Conservation (phyloP, 2,888 invertebrate species). For the Rhynchonema sp. region DNA sequence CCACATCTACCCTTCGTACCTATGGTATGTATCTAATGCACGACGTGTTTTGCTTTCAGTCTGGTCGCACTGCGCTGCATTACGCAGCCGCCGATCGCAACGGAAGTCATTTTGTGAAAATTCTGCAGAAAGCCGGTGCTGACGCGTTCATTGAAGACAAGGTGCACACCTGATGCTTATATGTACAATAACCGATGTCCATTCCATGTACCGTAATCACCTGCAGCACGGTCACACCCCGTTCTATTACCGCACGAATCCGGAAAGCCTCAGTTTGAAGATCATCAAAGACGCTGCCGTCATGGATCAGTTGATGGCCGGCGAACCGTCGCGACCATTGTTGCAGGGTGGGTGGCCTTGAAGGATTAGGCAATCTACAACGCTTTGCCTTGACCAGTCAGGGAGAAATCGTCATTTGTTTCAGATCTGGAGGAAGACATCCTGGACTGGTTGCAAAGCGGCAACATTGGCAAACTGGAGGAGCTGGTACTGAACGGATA, state of each 20-base stretch:
- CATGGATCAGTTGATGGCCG: constrained; percentile 24
- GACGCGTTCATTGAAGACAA: constrained; percentile 28
- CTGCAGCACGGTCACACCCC: constrained; percentile 58
- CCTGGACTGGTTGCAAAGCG: constrained; percentile 34
- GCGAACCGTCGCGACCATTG: constrained; percentile 22
- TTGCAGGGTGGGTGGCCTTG: constrained; percentile 16
- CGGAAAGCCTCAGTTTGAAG: constrained; percentile 45
- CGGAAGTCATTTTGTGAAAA: constrained; percentile 27
- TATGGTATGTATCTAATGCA: background rate
- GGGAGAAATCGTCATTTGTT: too few relatives aligned
- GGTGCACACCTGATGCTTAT: too few relatives aligned
- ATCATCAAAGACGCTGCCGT: constrained; percentile 20
- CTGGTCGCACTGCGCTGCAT: constrained; percentile 25
- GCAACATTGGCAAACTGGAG: constrained; percentile 74
- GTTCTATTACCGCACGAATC: constrained; percentile 54
- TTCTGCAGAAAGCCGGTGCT: constrained; percentile 27
- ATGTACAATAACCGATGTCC: too few relatives aligned
- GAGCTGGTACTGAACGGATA: constrained; percentile 69
- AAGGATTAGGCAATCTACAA: background rate
- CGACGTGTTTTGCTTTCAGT: constrained; percentile 14
- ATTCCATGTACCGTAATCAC: too few relatives aligned
- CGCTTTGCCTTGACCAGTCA: background rate
- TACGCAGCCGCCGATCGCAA: constrained; percentile 29
- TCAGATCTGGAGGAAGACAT: constrained; percentile 29
- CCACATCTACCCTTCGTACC: background rate